Percentiles rank a stretch among this genome's conserved stretches.
Evolutionary conservation across 2,888 invertebrate species (phyloP).

Genomic region (Zygogramma bicolorata): DNA sequence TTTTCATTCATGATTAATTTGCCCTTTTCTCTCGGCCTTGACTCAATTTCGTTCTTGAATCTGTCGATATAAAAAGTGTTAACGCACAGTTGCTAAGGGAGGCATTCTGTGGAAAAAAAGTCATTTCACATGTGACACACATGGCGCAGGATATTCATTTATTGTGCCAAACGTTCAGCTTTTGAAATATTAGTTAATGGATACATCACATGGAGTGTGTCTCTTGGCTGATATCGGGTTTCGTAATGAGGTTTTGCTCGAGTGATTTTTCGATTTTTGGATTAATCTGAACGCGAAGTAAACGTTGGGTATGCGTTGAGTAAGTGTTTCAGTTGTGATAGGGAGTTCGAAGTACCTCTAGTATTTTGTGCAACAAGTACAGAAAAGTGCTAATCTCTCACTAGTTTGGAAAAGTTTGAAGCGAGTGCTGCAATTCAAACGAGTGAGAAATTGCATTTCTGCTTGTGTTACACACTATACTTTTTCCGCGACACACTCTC

Average conservation of each 20-base stretch:
- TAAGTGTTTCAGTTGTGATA: too few relatives aligned
- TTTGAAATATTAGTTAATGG: slow-evolving; percentile 6
- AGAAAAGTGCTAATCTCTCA: too few relatives aligned
- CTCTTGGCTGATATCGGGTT: neutral
- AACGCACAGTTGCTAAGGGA: slow-evolving; percentile 36
- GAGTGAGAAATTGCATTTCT: too few relatives aligned
- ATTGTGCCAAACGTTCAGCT: slow-evolving; percentile 10
- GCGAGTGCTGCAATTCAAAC: too few relatives aligned
- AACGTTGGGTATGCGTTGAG: too few relatives aligned
- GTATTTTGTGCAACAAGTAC: too few relatives aligned
- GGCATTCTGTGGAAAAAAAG: slow-evolving; percentile 24
- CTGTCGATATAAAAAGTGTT: slow-evolving; percentile 40
- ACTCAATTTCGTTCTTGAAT: slow-evolving; percentile 42
- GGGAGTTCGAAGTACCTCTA: too few relatives aligned
- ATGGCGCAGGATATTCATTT: slow-evolving; percentile 25
- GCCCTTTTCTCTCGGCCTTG: slow-evolving; percentile 40
- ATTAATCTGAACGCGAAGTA: neutral
- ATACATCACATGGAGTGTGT: neutral
- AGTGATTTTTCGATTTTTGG: neutral
- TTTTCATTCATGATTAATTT: slow-evolving; percentile 32
- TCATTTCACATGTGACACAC: slow-evolving; percentile 34
- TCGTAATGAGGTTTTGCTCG: neutral
- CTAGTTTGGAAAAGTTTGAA: too few relatives aligned
- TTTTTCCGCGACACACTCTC: too few relatives aligned
- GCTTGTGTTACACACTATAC: too few relatives aligned